Evolutionary conservation across 2,888 invertebrate genomes (phyloP).

Genomic region (Helobdella robusta): DNA sequence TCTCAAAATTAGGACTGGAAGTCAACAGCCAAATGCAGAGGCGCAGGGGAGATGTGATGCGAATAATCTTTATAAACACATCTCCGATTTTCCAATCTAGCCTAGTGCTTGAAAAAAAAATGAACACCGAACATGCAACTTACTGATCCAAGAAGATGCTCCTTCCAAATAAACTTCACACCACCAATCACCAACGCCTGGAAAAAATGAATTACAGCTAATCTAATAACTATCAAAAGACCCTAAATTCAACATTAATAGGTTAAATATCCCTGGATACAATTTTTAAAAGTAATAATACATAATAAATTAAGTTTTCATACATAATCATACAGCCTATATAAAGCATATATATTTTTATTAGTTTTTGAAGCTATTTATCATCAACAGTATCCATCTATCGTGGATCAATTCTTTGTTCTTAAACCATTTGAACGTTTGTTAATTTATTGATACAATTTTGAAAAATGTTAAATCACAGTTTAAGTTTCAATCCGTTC

Average conservation of each 20-base stretch:
- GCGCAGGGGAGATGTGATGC: too few species aligned
- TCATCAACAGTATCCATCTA: neutral
- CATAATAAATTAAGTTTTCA: neutral
- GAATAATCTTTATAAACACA: too few species aligned
- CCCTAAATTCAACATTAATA: neutral
- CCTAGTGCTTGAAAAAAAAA: neutral
- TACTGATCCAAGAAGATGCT: conserved; percentile 74
- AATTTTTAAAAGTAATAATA: neutral
- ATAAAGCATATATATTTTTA: neutral
- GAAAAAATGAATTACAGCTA: neutral
- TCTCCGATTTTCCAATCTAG: neutral
- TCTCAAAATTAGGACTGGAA: too few species aligned
- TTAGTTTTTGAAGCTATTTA: neutral
- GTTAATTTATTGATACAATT: too few species aligned
- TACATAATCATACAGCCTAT: neutral
- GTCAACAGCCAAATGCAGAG: too few species aligned
- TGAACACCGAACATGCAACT: neutral
- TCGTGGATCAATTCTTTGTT: too few species aligned
- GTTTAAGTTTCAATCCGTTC: too few species aligned
- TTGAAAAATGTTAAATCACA: too few species aligned
- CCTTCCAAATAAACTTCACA: conserved; percentile 75
- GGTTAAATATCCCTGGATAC: neutral
- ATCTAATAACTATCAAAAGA: neutral
- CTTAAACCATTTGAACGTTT: too few species aligned
- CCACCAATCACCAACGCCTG: conserved; percentile 54